Evolutionary conservation across 1,140 invertebrate species (phyloP), one percentile per base, ranked within the genome.

Genomic region (Brachionus plicatilis): DNA sequence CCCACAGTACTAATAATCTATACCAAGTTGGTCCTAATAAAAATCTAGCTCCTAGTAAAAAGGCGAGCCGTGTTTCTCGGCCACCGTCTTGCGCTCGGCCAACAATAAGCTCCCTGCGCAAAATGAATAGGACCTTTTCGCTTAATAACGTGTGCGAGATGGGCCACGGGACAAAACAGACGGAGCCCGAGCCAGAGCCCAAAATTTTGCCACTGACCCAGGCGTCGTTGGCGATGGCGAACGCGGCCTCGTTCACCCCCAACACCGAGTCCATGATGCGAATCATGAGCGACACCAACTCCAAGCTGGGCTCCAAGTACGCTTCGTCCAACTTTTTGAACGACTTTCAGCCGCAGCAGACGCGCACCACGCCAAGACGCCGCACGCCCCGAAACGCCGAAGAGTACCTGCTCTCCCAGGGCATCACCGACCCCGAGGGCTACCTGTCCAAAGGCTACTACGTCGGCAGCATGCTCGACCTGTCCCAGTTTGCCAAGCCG

Each of bases 81-180:
- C 79, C 79, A 20, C 79, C 79, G 29, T 82, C 79, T 53, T 82
- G 79, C n/a, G 79, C 79, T 37, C 50, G 79, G 29, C 79, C 79
- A 7, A 82, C 79, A 45, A 82, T 82, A 60, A 82, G 79, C 53
- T 82, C 79, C 11, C 14, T 82, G 29, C 79, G 79, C 24, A 82
- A 82, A 82, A 82, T 82, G 79, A 82, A 82, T 82, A 53, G 79
- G 37, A 82, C 79, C 8, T 82, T 82, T 65, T 82, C 79, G 37
- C 79, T 82, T 24, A 82, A 68, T 47, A 82, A 82, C 65, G 79
- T 82, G 8, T 41, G 24, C 27, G 65, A 82, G 33, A 53, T 82
- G 1, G 79, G 53, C 6, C 29, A 37, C 3, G 53, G 29, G 33
- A 29, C 12, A 9, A 45, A 43, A 14, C 79, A 82, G 14, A 3